These are phyloP conservation scores for Drosophila nannoptera DNA, from an alignment of 1,140 invertebrate species.

Conservation along the genomic window DNA sequence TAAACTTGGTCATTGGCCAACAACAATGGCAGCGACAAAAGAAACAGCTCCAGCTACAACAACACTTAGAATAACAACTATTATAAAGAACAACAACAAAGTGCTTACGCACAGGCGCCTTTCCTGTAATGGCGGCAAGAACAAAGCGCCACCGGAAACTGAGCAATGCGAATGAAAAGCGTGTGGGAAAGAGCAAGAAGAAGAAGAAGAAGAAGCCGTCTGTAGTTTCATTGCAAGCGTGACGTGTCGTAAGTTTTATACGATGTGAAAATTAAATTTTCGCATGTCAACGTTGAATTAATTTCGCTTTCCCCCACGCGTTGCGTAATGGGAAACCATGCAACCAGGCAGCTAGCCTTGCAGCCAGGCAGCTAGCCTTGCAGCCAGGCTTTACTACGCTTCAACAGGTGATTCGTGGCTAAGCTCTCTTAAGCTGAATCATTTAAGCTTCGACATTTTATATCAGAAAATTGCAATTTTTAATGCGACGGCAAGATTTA, in stretches of 20 bases:
- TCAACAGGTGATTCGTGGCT: conserved; percentile 27
- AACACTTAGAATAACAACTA: conserved; percentile 10
- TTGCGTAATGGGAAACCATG: conserved; percentile 16
- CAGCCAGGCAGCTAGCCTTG: no score
- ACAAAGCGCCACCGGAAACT: conserved; percentile 54
- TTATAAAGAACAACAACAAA: conserved; percentile 13
- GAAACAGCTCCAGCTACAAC: conserved; percentile 14
- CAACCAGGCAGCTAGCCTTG: no score
- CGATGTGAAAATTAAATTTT: conserved; percentile 71
- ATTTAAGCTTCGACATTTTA: neutral
- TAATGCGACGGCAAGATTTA: neutral
- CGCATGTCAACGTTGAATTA: conserved; percentile 66
- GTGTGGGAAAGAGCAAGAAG: conserved; percentile 16
- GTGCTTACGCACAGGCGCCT: conserved; percentile 56
- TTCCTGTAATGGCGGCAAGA: conserved; percentile 35
- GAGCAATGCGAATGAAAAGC: conserved; percentile 48
- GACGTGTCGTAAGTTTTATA: conserved; percentile 59
- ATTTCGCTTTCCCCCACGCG: conserved; percentile 29
- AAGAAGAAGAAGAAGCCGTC: conserved; percentile 19
- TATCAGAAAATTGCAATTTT: neutral
- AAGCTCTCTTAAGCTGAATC: neutral
- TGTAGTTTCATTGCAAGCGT: conserved; percentile 57
- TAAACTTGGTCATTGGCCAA: conserved; percentile 52
- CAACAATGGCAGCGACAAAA: conserved; percentile 44
- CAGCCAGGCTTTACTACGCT: neutral